These are phyloP conservation scores for Monoplex corrugatus DNA, from an alignment of 2,888 invertebrate genomes.

Conservation along the genomic window DNA sequence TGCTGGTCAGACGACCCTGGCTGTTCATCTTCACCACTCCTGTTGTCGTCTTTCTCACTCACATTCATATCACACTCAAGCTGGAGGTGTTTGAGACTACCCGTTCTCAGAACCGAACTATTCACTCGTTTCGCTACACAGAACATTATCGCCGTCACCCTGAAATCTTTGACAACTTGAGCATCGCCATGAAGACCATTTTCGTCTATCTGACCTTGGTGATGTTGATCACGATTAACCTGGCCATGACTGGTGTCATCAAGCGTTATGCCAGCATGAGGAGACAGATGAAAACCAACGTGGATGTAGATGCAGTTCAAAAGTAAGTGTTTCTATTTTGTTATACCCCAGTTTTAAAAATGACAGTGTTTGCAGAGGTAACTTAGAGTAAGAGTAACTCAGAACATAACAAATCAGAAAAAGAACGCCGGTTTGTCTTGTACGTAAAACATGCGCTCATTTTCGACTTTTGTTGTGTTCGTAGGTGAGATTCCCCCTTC, in stretches of 20 bases:
- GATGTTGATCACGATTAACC: neutral
- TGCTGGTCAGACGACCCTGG: neutral
- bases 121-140: neutral
- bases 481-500: too few relatives aligned
- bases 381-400: too few relatives aligned
- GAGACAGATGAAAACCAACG: neutral
- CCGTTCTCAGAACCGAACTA: neutral
- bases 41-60: slow-evolving; percentile 15
- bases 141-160: neutral
- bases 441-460: too few relatives aligned
- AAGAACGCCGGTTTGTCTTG: too few relatives aligned
- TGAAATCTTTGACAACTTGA: neutral
- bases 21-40: slow-evolving; percentile 22
- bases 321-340: too few relatives aligned
- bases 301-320: neutral
- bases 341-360: too few relatives aligned
- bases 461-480: too few relatives aligned
- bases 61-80: slow-evolving; percentile 22
- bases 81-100: slow-evolving; percentile 27
- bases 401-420: too few relatives aligned
- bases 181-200: neutral
- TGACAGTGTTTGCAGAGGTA: too few relatives aligned
- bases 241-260: neutral
- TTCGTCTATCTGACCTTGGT: neutral
- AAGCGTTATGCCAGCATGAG: neutral